phyloP scores from a whole-genome alignment of 2,113 vertebrate species.

The Euleptes europaea region DNA sequence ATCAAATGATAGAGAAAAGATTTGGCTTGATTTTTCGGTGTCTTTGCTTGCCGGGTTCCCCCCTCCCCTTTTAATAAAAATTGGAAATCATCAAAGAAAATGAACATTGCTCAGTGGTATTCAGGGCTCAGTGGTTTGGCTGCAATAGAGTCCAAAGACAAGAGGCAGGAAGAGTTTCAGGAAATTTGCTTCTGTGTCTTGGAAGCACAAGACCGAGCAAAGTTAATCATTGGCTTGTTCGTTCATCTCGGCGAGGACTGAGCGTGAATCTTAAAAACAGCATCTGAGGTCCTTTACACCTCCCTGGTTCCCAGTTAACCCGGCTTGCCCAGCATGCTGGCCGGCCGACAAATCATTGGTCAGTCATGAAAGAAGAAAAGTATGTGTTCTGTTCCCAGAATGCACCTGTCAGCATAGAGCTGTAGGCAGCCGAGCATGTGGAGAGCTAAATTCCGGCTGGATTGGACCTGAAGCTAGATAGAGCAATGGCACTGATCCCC shows the following conservation, averaged over 20 bases:
- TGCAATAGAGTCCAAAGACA: background rate
- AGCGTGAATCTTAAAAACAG: accelerated
- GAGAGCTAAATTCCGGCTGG: background rate
- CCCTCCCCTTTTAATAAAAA: background rate
- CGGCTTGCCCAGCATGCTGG: background rate
- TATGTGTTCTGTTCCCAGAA: background rate
- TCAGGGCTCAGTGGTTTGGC: background rate
- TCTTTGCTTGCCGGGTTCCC: background rate
- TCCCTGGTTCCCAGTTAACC: background rate
- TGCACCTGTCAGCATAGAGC: background rate
- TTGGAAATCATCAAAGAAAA: background rate
- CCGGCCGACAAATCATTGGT: background rate
- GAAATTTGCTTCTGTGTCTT: background rate
- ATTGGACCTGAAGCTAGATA: background rate
- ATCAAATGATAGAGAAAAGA: background rate
- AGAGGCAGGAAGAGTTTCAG: background rate
- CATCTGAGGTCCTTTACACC: background rate
- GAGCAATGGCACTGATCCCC: too few relatives aligned
- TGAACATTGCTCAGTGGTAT: background rate
- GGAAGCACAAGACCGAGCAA: background rate
- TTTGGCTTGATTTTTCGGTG: accelerated
- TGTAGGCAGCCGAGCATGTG: background rate
- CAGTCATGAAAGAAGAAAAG: background rate
- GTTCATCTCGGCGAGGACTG: background rate
- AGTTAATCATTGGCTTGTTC: background rate